phyloP scores from a whole-genome alignment of 2,113 vertebrate genomes.

The Alethe diademata region DNA sequence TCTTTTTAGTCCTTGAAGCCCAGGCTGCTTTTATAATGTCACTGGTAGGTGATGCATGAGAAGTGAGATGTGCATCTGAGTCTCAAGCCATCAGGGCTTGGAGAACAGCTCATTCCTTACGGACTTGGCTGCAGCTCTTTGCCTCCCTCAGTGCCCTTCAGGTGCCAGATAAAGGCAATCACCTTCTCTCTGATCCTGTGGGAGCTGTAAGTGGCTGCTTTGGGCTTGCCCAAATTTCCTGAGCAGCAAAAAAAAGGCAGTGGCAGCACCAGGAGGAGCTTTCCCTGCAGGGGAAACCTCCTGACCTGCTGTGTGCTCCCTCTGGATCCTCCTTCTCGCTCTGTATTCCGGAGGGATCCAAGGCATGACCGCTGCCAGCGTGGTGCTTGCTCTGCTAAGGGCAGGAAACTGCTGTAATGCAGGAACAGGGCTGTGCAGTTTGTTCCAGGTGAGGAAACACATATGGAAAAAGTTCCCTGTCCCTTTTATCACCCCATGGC shows the following conservation, averaged over 20 bases:
- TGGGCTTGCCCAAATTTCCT: background rate
- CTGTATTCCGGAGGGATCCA: background rate
- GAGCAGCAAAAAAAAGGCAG: background rate
- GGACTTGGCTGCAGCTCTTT: background rate
- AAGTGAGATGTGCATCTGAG: background rate
- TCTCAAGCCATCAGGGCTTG: background rate
- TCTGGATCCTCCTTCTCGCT: rapidly evolving
- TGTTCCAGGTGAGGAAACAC: background rate
- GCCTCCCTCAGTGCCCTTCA: background rate
- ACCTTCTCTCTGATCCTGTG: background rate
- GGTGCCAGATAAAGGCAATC: background rate
- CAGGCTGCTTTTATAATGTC: background rate
- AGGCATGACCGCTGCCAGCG: background rate
- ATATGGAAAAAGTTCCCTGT: background rate
- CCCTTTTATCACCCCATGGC: background rate
- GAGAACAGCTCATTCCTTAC: slow-evolving; percentile 8
- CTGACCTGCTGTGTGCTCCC: background rate
- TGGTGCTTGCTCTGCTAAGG: background rate
- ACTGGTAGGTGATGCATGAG: slow-evolving; percentile 1
- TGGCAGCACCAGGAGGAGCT: background rate
- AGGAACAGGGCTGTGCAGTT: background rate
- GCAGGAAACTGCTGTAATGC: background rate
- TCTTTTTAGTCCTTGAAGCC: slow-evolving; percentile 34
- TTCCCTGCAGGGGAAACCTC: background rate
- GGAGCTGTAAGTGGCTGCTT: background rate